Conservation (phyloP, 2,888 invertebrate species). For the Agrochola circellaris region DNA sequence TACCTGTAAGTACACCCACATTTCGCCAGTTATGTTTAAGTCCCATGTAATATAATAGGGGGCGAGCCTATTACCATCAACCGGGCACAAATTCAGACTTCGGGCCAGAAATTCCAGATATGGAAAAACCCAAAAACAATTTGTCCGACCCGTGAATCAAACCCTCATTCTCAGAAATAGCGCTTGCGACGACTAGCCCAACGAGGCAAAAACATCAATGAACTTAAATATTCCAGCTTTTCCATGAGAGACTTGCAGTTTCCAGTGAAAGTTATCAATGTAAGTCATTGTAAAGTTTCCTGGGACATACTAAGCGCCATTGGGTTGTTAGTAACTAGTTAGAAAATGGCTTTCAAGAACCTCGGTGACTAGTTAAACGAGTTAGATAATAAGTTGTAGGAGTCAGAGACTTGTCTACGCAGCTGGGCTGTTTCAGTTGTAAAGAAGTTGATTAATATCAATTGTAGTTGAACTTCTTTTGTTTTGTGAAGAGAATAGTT, state of each 20-base stretch:
- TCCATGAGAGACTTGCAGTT: neutral
- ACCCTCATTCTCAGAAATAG: neutral
- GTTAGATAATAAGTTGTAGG: conserved; percentile 40
- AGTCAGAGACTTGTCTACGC: conserved; percentile 20
- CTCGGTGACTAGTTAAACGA: conserved; percentile 34
- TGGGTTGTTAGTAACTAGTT: conserved; percentile 44
- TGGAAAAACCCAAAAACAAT: too few relatives aligned
- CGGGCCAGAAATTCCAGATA: neutral
- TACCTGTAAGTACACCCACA: neutral
- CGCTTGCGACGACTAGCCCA: neutral
- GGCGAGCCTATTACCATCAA: neutral
- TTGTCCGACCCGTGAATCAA: neutral
- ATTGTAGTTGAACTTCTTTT: neutral
- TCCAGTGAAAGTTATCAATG: conserved; percentile 32
- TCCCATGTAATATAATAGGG: too few relatives aligned
- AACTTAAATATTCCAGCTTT: neutral
- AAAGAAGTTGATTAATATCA: conserved; percentile 10
- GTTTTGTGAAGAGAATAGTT: neutral
- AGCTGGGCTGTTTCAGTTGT: conserved; percentile 15
- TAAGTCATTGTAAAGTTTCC: conserved; percentile 37
- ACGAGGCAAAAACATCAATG: neutral
- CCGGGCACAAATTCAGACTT: neutral
- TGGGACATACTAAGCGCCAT: conserved; percentile 27
- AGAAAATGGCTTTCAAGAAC: conserved; percentile 49
- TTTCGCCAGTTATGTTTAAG: neutral